Percentiles rank a stretch among this genome's conserved stretches.
Conservation (phyloP, 2,797 vertebrate species). For the Premnoplex brunnescens region DNA sequence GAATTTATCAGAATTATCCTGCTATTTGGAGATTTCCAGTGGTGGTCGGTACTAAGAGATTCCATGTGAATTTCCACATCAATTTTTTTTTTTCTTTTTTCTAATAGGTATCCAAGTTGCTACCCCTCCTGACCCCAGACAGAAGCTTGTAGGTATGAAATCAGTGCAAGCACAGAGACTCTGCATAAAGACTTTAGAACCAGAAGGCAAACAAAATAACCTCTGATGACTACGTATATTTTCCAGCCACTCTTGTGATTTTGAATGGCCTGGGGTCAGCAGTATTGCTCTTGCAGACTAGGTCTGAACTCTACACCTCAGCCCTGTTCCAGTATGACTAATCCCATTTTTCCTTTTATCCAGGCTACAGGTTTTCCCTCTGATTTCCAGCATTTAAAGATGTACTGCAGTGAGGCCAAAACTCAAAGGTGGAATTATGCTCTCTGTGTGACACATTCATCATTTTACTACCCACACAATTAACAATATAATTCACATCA, state of each 20-base stretch:
- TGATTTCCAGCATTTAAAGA: background rate
- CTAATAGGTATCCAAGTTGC: background rate
- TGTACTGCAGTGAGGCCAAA: fast-evolving
- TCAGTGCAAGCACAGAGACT: background rate
- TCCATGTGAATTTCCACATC: background rate
- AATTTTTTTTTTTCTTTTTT: background rate
- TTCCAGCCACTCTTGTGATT: background rate
- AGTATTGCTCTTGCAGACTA: background rate
- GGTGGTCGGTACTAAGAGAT: background rate
- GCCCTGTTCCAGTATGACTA: background rate
- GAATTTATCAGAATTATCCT: background rate
- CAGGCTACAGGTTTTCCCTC: background rate
- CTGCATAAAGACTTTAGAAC: background rate
- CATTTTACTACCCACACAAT: fast-evolving
- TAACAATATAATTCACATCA: background rate
- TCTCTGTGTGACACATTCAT: background rate
- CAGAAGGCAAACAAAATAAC: background rate
- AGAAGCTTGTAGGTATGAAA: background rate
- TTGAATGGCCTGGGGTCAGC: background rate
- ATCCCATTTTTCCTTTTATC: background rate
- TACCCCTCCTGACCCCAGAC: background rate
- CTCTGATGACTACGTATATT: background rate
- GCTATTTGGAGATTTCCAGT: background rate
- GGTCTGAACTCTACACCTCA: background rate
- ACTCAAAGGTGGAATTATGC: background rate